These are phyloP conservation scores for Pristionchus japonicus DNA, from an alignment of 2,888 invertebrate species.

Conservation along the genomic window DNA sequence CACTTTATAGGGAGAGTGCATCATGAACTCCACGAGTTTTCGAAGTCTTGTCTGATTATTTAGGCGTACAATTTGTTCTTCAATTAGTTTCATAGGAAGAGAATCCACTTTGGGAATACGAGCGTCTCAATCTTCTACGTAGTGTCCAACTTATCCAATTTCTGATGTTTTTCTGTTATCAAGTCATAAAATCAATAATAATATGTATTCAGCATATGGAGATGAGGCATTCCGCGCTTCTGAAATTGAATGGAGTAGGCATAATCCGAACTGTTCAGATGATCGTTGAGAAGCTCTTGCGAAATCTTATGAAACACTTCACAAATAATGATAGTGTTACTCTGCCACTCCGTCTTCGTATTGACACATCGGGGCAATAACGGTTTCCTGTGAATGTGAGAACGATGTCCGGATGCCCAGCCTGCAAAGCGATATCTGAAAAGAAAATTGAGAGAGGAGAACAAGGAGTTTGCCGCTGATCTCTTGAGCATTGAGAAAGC, in stretches of 20 bases:
- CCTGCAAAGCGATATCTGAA: neutral
- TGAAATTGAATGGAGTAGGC: neutral
- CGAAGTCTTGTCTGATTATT: neutral
- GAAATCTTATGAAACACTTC: neutral
- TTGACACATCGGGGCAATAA: neutral
- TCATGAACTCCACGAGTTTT: neutral
- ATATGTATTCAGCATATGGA: neutral
- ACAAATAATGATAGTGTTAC: neutral
- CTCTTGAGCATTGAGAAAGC: no score
- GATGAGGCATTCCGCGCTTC: neutral
- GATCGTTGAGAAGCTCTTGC: neutral
- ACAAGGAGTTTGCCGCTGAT: no score
- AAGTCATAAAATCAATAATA: neutral
- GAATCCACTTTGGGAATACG: neutral
- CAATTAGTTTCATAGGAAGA: neutral
- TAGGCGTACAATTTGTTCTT: no score
- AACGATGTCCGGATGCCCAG: neutral
- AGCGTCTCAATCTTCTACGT: neutral
- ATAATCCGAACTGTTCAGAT: neutral
- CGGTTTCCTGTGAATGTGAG: neutral
- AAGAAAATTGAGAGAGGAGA: no score
- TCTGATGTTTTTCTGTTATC: no score
- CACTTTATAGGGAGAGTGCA: neutral
- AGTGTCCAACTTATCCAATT: neutral
- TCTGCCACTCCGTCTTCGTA: neutral